These are phyloP conservation scores for Hypotaenidia philippensis DNA, from an alignment of 2,797 vertebrate genomes.

Conservation along the genomic window DNA sequence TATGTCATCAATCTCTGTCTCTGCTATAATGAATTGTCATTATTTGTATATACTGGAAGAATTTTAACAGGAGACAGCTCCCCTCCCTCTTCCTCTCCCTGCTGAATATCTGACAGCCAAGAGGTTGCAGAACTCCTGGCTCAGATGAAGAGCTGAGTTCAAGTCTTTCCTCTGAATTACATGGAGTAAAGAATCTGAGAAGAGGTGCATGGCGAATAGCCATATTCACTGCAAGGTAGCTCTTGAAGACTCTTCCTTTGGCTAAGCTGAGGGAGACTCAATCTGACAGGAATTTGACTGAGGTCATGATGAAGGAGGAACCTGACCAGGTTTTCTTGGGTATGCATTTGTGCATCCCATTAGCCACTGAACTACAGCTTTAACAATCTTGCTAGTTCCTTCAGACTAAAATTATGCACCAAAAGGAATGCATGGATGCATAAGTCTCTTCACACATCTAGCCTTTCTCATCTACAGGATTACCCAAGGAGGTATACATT, in stretches of 20 bases:
- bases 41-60: slow-evolving; percentile 59
- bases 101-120: slow-evolving; percentile 14
- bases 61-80: slow-evolving; percentile 42
- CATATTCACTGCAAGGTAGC: neutral
- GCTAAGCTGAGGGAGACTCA: neutral
- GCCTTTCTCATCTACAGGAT: neutral
- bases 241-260: neutral
- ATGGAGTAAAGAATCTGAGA: neutral
- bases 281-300: neutral
- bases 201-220: neutral
- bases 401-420: neutral
- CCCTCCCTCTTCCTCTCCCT: neutral
- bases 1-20: slow-evolving; percentile 72
- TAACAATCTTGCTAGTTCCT: neutral
- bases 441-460: neutral
- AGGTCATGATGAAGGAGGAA: neutral
- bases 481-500: neutral
- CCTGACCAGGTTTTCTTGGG: neutral
- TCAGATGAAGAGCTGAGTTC: neutral
- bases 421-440: neutral
- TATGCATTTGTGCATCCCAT: neutral
- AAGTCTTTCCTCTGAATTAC: neutral
- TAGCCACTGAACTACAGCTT: neutral
- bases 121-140: neutral
- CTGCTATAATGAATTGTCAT: slow-evolving; percentile 66